Base-by-base conservation (phyloP, 2,888 invertebrate species). In the Dynastes maya region DNA sequence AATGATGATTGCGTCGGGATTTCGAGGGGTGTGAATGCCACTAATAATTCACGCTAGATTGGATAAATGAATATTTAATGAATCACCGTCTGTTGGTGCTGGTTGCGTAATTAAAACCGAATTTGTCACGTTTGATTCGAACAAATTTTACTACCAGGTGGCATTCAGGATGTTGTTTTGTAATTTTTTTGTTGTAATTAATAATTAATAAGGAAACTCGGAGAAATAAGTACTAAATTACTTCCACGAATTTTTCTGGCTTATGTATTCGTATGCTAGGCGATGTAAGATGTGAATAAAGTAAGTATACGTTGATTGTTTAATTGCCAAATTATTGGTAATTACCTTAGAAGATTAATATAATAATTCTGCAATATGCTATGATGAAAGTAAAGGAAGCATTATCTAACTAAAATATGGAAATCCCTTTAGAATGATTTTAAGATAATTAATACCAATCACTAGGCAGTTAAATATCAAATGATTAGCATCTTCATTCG, bases 31-130 rank as follows among this genome's bases (percentile, higher is more conserved):
- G 61, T 74, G 72, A 74, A 74, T 61, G 72, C 58, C n/a, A 61
- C 61, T 74, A 74, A 74, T 74, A 74, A 74, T 74, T 74, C 61
- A 74, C 45, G 61, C 61, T 74, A 74, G 72, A 74, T 74, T 74
- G 61, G 72, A 74, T 61, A 74, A 74, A 74, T 74, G 72, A 74
- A 74, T 74, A 74, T 74, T 74, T 74, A 74, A 74, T 74, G 72
- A 74, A 74, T 29, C 58, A 11, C 32, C 27, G 72, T 61, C 72
- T 58, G 61, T 58, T 37, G 22, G 61, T 45, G 63, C 72, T 63
- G 61, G 72, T 63, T 45, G 22, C 37, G 72, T 61, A 74, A 74
- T 74, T 74, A 74, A 74, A 74, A 74, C 72, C 22, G 22, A 74
- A 74, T 74, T 74, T 74, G 72, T 74, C 72, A 74, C 61, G 58